Evolutionary conservation across 2,797 vertebrate genomes (phyloP).

Genomic region (Typhlichthys subterraneus): DNA sequence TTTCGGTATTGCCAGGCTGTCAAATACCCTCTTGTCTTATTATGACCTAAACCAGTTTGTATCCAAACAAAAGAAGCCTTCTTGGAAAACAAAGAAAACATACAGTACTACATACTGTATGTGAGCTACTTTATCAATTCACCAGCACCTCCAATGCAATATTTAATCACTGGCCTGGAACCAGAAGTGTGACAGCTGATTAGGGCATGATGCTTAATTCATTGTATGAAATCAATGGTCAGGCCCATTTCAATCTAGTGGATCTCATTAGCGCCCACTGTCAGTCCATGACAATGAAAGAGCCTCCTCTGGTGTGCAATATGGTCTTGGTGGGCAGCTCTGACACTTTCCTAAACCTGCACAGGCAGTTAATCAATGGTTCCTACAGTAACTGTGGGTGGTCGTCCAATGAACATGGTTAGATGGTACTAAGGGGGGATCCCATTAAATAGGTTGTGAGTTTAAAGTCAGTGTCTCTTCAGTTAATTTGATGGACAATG

Average conservation of each 20-base stretch:
- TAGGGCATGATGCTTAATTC: conserved; percentile 23
- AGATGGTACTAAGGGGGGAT: conserved; percentile 38
- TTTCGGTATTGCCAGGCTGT: no score
- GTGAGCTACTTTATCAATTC: background rate
- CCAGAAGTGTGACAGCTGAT: background rate
- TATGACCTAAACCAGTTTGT: background rate
- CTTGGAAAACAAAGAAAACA: background rate
- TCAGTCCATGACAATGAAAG: background rate
- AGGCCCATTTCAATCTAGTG: conserved; percentile 23
- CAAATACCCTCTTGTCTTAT: no score
- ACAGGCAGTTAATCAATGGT: conserved; percentile 61
- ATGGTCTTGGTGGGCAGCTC: conserved; percentile 9
- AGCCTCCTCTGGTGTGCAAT: background rate
- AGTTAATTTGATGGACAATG: conserved; percentile 35
- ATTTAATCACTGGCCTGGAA: conserved; percentile 28
- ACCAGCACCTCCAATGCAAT: conserved; percentile 19
- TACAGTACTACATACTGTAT: no score
- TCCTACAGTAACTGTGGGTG: conserved; percentile 26
- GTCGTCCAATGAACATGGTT: conserved; percentile 27
- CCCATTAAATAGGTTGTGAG: no score
- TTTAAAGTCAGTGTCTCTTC: conserved; percentile 43
- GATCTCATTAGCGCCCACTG: conserved; percentile 42
- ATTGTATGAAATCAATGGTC: conserved; percentile 47
- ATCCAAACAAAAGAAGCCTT: background rate
- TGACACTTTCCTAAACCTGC: conserved; percentile 42